A percentile compares a stretch with the other conserved stretches of the same genome.
Conservation (phyloP, 2,797 vertebrate genomes). For the Tachyglossus aculeatus region DNA sequence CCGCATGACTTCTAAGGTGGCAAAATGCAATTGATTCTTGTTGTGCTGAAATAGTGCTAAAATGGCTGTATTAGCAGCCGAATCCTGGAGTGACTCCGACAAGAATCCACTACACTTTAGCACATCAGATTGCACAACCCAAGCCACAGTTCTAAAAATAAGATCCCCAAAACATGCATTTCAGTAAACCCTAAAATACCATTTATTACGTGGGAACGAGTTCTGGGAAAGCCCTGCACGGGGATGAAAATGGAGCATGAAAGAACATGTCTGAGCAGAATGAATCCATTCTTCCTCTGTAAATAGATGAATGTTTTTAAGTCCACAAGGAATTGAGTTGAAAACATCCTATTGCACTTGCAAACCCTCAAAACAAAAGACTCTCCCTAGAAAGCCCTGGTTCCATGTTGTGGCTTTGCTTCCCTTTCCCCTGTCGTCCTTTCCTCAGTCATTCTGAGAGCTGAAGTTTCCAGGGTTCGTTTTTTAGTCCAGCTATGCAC, state of each 20-base stretch:
- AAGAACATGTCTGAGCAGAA: too few species aligned
- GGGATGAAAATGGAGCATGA: too few species aligned
- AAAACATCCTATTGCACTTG: neutral
- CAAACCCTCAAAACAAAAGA: slow-evolving; percentile 16
- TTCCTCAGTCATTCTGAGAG: too few species aligned
- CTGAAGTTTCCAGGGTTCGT: too few species aligned
- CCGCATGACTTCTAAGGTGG: neutral
- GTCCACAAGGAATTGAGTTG: neutral
- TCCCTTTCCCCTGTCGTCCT: neutral
- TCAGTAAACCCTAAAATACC: too few species aligned
- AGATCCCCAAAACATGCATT: slow-evolving; percentile 60
- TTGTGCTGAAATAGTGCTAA: slow-evolving; percentile 2
- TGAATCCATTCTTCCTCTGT: too few species aligned
- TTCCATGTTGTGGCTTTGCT: neutral
- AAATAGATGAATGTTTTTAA: slow-evolving; percentile 12
- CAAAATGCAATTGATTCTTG: neutral
- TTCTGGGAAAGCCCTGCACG: slow-evolving; percentile 31
- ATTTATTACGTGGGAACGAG: slow-evolving; percentile 42
- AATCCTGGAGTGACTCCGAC: slow-evolving; percentile 34
- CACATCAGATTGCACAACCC: slow-evolving; percentile 46
- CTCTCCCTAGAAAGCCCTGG: neutral
- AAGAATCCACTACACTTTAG: slow-evolving; percentile 40
- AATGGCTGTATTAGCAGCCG: slow-evolving; percentile 24
- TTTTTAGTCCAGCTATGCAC: too few species aligned
- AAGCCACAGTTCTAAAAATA: slow-evolving; percentile 60